Evolutionary conservation across 2,113 vertebrate genomes (phyloP).

Genomic region (Elaphurus davidianus): DNA sequence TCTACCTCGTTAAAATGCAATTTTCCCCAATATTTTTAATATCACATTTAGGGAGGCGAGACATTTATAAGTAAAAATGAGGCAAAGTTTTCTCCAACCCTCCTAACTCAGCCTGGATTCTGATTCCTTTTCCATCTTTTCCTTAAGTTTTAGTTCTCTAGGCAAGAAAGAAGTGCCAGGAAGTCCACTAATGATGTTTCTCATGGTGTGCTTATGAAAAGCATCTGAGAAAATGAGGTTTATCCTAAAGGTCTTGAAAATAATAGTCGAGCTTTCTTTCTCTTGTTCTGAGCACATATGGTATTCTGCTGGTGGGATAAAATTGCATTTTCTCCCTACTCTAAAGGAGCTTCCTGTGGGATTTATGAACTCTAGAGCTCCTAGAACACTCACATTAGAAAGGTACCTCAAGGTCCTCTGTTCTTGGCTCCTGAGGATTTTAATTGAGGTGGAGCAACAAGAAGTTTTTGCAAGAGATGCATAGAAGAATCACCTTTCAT

Average conservation of each 20-base stretch:
- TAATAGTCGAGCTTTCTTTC: background rate
- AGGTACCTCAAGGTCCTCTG: background rate
- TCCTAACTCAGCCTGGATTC: background rate
- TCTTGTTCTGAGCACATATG: background rate
- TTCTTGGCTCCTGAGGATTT: background rate
- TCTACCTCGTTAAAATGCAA: background rate
- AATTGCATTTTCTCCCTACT: background rate
- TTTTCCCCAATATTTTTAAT: background rate
- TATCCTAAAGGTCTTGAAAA: background rate
- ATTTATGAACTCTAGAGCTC: background rate
- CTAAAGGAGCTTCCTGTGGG: background rate
- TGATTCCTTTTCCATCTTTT: background rate
- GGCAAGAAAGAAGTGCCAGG: background rate
- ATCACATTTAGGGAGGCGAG: background rate
- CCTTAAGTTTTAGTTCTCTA: background rate
- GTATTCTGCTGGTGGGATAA: background rate
- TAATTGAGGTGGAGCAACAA: background rate
- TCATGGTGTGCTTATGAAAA: background rate
- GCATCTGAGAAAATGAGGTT: constrained; percentile 31
- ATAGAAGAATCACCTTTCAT: background rate
- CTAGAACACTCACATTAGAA: background rate
- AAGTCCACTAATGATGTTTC: background rate
- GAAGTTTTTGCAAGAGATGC: background rate
- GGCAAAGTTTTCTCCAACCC: background rate
- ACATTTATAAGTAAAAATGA: background rate